Conservation (phyloP, 2,888 invertebrate species). For the Apotomis betuletana region DNA sequence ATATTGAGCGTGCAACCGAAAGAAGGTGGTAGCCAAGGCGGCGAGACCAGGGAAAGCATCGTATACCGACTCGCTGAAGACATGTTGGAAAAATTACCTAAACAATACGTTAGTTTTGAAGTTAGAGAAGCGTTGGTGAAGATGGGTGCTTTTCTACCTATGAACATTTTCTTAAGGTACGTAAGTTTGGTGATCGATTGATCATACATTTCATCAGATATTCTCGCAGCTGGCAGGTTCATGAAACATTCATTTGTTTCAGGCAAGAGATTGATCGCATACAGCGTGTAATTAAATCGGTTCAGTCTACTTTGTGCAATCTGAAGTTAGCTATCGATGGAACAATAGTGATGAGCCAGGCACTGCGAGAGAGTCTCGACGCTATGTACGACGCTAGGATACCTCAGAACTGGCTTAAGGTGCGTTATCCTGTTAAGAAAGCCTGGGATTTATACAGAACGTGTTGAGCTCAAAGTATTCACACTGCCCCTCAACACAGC, state of each 20-base stretch:
- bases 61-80: slow-evolving; percentile 96
- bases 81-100: slow-evolving; percentile 91
- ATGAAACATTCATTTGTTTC: slow-evolving; percentile 44
- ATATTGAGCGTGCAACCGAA: slow-evolving; percentile 99
- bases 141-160: slow-evolving; percentile 96
- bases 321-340: slow-evolving; percentile 98
- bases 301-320: slow-evolving; percentile 92
- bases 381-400: slow-evolving; percentile 98
- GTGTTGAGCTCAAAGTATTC: neutral
- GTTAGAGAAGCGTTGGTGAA: slow-evolving; percentile 93
- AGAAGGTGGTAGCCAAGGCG: slow-evolving; percentile 94
- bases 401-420: slow-evolving; percentile 96
- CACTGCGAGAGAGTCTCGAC: slow-evolving; percentile 93
- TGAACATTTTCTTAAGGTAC: slow-evolving; percentile 95
- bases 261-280: slow-evolving; percentile 92
- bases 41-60: slow-evolving; percentile 96
- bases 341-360: slow-evolving; percentile 98
- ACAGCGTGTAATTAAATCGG: slow-evolving; percentile 91
- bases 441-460: neutral
- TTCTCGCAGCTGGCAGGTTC: neutral
- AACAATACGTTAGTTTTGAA: slow-evolving; percentile 94
- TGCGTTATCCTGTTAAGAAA: slow-evolving; percentile 52
- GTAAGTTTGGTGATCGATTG: no score
- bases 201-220: neutral
- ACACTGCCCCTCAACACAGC: no score